A percentile compares a stretch with the other conserved stretches of the same genome.
phyloP scores from a whole-genome alignment of 2,797 vertebrate species.

The Knipowitschia caucasica region DNA sequence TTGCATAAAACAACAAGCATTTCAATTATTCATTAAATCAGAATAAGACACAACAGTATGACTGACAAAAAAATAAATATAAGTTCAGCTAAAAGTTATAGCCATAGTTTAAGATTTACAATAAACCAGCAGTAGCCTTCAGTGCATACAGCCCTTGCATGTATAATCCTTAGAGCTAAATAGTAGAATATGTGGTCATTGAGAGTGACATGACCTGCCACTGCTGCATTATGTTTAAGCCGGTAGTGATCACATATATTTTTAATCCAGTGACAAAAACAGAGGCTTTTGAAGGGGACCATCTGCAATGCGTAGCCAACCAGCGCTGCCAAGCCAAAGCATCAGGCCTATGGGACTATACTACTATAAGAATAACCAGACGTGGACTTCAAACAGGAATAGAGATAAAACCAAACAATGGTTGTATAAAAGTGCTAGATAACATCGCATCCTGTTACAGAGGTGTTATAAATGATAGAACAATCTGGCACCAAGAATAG shows the following conservation, averaged over 20 bases:
- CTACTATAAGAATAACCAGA: slow-evolving; percentile 12
- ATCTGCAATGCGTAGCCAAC: slow-evolving; percentile 77
- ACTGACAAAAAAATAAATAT: too few species aligned
- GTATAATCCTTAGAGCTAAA: neutral
- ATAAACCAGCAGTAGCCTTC: neutral
- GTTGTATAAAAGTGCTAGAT: neutral
- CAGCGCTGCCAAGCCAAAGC: slow-evolving; percentile 31
- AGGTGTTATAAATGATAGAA: neutral
- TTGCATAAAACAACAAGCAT: too few species aligned
- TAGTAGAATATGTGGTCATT: slow-evolving; percentile 4
- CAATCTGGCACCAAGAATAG: slow-evolving; percentile 40
- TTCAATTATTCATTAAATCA: too few species aligned
- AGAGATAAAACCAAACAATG: neutral
- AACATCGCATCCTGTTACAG: neutral
- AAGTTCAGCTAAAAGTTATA: too few species aligned
- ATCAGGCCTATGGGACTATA: slow-evolving; percentile 14
- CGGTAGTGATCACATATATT: slow-evolving; percentile 44
- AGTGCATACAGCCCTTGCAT: too few species aligned
- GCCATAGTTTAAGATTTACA: too few species aligned
- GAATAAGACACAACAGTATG: too few species aligned
- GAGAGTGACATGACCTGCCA: slow-evolving; percentile 8
- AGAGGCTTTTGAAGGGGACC: slow-evolving; percentile 54
- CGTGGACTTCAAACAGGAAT: neutral
- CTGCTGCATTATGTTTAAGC: slow-evolving; percentile 15
- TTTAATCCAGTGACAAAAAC: slow-evolving; percentile 48